Conservation (phyloP, 2,797 vertebrate genomes). For the Microctenopoma stevenorrisi region DNA sequence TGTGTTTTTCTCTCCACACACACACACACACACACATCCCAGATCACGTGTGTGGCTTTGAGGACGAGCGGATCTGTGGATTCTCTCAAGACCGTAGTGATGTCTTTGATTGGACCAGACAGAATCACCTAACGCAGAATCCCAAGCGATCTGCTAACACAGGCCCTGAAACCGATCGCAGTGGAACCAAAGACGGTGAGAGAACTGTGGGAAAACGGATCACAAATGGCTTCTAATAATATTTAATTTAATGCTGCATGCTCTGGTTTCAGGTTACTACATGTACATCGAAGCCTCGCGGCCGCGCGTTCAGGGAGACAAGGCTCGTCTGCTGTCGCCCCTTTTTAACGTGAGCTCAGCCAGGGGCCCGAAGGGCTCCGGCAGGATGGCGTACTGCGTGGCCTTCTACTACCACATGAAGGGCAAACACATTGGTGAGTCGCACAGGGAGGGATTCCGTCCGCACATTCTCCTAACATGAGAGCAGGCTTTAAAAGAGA, state of each 20-base stretch:
- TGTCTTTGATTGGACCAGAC: slow-evolving; percentile 95
- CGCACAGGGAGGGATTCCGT: background rate
- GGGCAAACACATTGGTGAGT: slow-evolving; percentile 97
- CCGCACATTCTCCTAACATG: slow-evolving; percentile 1
- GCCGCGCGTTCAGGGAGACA: slow-evolving; percentile 90
- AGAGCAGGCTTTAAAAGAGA: slow-evolving; percentile 9
- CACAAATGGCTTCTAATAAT: too few species aligned
- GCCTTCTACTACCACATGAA: slow-evolving; percentile 99
- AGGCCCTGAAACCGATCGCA: slow-evolving; percentile 92
- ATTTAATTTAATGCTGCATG: background rate
- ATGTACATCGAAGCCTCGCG: slow-evolving; percentile 97
- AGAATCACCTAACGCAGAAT: slow-evolving; percentile 93
- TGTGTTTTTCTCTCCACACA: background rate
- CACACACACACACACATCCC: background rate
- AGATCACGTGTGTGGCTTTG: slow-evolving; percentile 92
- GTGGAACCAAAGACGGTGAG: slow-evolving; percentile 92
- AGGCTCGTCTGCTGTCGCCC: slow-evolving; percentile 92
- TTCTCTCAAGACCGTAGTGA: slow-evolving; percentile 94
- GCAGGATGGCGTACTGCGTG: slow-evolving; percentile 88
- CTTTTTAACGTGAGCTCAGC: slow-evolving; percentile 91
- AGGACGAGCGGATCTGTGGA: slow-evolving; percentile 93
- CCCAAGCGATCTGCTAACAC: slow-evolving; percentile 95
- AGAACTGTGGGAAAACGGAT: background rate
- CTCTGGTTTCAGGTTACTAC: slow-evolving; percentile 88
- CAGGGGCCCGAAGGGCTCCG: slow-evolving; percentile 81